These are phyloP conservation scores for Listrodromus nycthemerus DNA, from an alignment of 2,888 invertebrate species.

Conservation along the genomic window DNA sequence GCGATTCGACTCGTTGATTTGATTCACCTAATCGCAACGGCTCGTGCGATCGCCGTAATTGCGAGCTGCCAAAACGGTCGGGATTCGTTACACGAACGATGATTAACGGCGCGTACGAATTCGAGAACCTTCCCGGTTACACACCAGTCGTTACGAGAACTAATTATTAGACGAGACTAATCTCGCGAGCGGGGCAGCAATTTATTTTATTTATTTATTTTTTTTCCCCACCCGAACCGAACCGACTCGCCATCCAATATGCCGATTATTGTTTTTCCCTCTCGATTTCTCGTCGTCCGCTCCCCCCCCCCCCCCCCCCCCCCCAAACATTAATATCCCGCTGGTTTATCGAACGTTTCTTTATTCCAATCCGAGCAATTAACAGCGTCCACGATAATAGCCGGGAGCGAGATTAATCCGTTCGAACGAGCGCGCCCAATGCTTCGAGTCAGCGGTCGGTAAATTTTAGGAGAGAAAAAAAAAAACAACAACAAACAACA, in stretches of 20 bases:
- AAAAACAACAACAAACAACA: too few species aligned
- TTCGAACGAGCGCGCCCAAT: too few species aligned
- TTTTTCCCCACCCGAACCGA: too few species aligned
- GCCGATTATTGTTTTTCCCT: slow-evolving; percentile 48
- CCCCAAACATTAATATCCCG: slow-evolving; percentile 54
- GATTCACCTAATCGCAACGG: slow-evolving; percentile 52
- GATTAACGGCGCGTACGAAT: slow-evolving; percentile 35
- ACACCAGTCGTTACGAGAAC: slow-evolving; percentile 19
- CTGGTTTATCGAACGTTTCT: slow-evolving; percentile 14
- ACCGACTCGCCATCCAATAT: background rate
- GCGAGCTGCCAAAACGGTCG: slow-evolving; percentile 54
- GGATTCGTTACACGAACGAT: slow-evolving; percentile 31
- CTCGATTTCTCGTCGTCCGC: slow-evolving; percentile 46
- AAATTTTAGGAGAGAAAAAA: slow-evolving; percentile 49
- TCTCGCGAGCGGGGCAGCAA: background rate
- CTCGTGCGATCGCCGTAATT: slow-evolving; percentile 51
- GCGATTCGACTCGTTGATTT: slow-evolving; percentile 51
- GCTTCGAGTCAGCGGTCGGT: slow-evolving; percentile 32
- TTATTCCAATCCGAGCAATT: slow-evolving; percentile 50
- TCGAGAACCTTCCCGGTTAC: background rate
- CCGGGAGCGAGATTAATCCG: background rate
- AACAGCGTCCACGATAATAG: slow-evolving; percentile 52
- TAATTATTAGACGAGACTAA: slow-evolving; percentile 26
- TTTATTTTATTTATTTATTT: too few species aligned
- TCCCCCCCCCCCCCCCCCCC: too few species aligned